A percentile compares a stretch with the other conserved stretches of the same genome.
These are phyloP conservation scores for Syrphus vitripennis DNA, from an alignment of 2,888 invertebrate species.

Conservation along the genomic window DNA sequence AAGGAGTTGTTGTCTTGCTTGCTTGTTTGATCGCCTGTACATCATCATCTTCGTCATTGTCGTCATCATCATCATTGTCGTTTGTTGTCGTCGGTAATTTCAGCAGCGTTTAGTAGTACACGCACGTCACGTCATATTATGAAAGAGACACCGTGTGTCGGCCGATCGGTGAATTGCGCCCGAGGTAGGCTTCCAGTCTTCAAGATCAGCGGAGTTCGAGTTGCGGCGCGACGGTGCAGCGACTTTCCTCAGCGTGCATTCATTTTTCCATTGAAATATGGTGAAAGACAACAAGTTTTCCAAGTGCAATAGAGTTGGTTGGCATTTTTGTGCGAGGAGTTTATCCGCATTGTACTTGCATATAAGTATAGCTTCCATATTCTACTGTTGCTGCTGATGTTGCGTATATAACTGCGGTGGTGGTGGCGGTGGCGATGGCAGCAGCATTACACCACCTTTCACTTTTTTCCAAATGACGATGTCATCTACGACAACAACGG, in stretches of 20 bases:
- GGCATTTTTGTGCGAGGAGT: neutral
- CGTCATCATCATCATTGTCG: conserved; percentile 25
- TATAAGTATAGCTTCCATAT: neutral
- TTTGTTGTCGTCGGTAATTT: conserved; percentile 58
- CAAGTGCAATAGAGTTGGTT: conserved; percentile 10
- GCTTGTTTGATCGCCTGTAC: conserved; percentile 40
- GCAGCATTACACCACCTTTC: conserved; percentile 59
- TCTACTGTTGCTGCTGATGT: neutral
- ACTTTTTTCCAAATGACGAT: conserved; percentile 48
- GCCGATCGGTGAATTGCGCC: conserved; percentile 25
- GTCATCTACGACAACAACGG: neutral
- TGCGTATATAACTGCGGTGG: conserved; percentile 19
- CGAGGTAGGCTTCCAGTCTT: conserved; percentile 41
- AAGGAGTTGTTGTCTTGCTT: conserved; percentile 7
- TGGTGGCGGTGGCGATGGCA: neutral
- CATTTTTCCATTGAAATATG: conserved; percentile 62
- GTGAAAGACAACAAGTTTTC: conserved; percentile 56
- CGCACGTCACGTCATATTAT: conserved; percentile 67
- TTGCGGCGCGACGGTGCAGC: conserved; percentile 7
- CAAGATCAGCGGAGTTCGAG: neutral
- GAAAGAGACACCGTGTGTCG: conserved; percentile 58
- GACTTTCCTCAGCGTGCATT: conserved; percentile 31
- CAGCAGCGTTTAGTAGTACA: conserved; percentile 67
- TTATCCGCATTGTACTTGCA: conserved; percentile 8
- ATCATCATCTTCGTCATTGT: conserved; percentile 47